Evolutionary conservation across 1,140 invertebrate genomes (phyloP).

Genomic region (Drosophila dunni): DNA sequence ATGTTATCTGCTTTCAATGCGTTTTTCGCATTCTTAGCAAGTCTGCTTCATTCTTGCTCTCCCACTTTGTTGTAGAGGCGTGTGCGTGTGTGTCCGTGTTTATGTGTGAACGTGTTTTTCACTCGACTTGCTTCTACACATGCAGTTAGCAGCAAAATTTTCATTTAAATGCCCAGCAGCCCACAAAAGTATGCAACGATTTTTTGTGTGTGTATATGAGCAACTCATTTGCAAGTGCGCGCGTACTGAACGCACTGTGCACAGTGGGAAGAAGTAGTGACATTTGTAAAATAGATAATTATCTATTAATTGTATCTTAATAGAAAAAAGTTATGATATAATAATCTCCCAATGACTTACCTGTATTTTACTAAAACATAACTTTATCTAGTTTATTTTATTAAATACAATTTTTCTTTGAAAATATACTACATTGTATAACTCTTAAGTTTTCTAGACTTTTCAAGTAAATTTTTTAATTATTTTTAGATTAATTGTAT

Average conservation of each 20-base stretch:
- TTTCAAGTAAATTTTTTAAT: no score
- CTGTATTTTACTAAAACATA: no score
- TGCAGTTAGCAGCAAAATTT: constrained; percentile 62
- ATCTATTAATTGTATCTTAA: no score
- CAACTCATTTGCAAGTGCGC: constrained; percentile 25
- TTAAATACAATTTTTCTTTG: no score
- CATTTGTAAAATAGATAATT: not conserved
- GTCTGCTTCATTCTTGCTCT: not conserved
- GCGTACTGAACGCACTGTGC: constrained; percentile 13
- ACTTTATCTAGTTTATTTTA: no score
- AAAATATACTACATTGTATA: no score
- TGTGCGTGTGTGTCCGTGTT: constrained; percentile 1
- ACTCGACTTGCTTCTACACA: constrained; percentile 37
- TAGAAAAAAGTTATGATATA: no score
- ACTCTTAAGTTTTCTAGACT: no score
- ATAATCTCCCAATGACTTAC: no score
- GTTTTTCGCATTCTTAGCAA: constrained; percentile 20
- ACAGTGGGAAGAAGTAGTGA: not conserved
- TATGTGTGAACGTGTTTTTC: constrained; percentile 21
- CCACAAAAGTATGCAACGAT: constrained; percentile 64
- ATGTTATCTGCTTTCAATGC: constrained; percentile 14
- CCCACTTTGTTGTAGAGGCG: not conserved
- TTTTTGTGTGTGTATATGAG: constrained; percentile 41
- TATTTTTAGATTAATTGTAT: no score
- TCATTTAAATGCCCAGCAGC: constrained; percentile 69